Base-by-base conservation (phyloP, 2,797 vertebrate genomes). In the Dromococcyx pavoninus region DNA sequence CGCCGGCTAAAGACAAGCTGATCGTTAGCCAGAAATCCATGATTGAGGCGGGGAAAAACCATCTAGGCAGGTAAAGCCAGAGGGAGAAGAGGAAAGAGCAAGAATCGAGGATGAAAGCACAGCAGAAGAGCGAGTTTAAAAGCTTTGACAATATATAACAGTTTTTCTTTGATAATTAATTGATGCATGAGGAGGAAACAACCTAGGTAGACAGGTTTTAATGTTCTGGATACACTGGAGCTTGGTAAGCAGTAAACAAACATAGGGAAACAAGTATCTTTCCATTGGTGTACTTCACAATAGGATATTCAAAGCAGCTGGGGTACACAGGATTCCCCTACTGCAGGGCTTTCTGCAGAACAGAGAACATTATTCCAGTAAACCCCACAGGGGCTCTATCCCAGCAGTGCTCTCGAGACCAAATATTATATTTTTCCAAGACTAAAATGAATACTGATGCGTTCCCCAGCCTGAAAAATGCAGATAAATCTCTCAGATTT, bases 1-100 rank as follows among this genome's bases (percentile, higher is more conserved):
- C 97, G 97, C 89, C 98, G 98, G 96, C 97, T 98, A 98, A 98
- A 98, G 92, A 82, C 95, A 61, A 97, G 98, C 85, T 98, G 98
- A 85, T 99, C 99, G 73, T 98, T 91, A 44, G 98, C 98, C 89
- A 99, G 97, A 98, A 99, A 99, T 98, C 98, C 97, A 1, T 98
- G 98, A 95, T 95, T 98, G 95, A 98, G 98, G 78, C 96, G 97
- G 53, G 98, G 98, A 89, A 99, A 99, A 97, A 98, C 98, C 98
- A 99, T 99, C 99, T 99, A 92, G 78, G 6, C 88, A 80, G 93
- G 78, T 64, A 67, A 89, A 89, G 92, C 4, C 57, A 51, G 79
- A 89, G 14, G 74, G 64, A 66, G 85, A 91, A 83, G 89, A 83
- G 93, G 94, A 93, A 94, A 94, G 88, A 96, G 64, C 76, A 84